These are phyloP conservation scores for Archegozetes longisetosus DNA, from an alignment of 1,140 invertebrate genomes.

Conservation along the genomic window DNA sequence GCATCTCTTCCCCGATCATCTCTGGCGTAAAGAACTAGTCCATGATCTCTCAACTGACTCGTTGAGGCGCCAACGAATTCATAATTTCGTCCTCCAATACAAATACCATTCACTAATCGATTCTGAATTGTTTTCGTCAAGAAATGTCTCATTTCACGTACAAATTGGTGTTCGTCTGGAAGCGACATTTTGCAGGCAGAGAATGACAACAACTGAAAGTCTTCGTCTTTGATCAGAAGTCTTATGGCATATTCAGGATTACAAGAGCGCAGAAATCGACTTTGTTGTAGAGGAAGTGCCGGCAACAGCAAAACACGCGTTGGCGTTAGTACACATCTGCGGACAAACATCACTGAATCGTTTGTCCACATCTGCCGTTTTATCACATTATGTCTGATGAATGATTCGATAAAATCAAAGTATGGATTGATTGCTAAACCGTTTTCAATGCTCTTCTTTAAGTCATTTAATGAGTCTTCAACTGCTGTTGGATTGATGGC, in stretches of 20 bases:
- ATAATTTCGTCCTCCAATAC: constrained; percentile 22
- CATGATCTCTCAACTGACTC: constrained; percentile 26
- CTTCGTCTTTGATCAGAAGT: constrained; percentile 18
- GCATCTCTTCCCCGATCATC: constrained; percentile 14
- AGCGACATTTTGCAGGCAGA: neutral
- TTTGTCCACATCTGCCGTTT: neutral
- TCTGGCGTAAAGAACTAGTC: constrained; percentile 25
- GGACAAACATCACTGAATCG: constrained; percentile 2
- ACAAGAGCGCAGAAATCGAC: constrained; percentile 16
- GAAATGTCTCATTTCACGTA: neutral
- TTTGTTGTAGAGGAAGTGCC: constrained; percentile 17
- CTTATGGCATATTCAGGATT: constrained; percentile 19
- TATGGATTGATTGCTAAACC: neutral
- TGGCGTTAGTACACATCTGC: constrained; percentile 19
- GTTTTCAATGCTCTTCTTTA: neutral
- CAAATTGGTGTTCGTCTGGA: neutral
- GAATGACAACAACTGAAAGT: constrained; percentile 13
- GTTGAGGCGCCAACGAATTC: constrained; percentile 25
- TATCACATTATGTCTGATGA: neutral
- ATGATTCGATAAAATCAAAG: neutral
- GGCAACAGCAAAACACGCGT: constrained; percentile 15
- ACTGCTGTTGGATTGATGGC: neutral
- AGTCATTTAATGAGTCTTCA: neutral
- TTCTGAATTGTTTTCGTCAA: constrained; percentile 5
- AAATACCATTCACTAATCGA: constrained; percentile 15